These are phyloP conservation scores for Latrodectus elegans DNA, from an alignment of 2,888 invertebrate species.

Conservation along the genomic window DNA sequence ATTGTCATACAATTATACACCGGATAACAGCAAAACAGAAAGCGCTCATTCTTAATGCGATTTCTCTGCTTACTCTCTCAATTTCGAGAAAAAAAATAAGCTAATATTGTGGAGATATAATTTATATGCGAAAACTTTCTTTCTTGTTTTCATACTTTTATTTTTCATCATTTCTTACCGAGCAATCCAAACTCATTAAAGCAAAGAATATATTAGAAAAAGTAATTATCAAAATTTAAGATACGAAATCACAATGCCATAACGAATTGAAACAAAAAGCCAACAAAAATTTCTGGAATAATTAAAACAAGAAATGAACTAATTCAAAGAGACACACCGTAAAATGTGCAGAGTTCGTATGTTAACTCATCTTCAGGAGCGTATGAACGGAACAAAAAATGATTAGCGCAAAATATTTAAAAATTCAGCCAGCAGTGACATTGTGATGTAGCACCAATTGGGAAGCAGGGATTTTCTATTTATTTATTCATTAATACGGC, in stretches of 20 bases:
- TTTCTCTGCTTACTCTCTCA: too few relatives aligned
- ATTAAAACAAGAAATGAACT: constrained; percentile 38
- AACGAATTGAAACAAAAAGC: constrained; percentile 20
- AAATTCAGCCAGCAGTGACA: constrained; percentile 35
- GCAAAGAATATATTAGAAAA: constrained; percentile 14
- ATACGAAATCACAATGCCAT: constrained; percentile 29
- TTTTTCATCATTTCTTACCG: too few relatives aligned
- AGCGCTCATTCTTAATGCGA: too few relatives aligned
- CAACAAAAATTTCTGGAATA: constrained; percentile 28
- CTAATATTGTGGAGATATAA: too few relatives aligned
- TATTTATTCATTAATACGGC: constrained; percentile 37
- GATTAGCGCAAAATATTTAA: constrained; percentile 48
- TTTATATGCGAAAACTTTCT: too few relatives aligned
- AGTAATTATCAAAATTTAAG: constrained; percentile 47
- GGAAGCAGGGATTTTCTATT: constrained; percentile 23
- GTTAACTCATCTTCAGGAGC: constrained; percentile 31
- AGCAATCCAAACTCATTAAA: not conserved
- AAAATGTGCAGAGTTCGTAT: constrained; percentile 22
- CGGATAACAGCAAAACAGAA: too few relatives aligned
- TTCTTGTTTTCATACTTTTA: too few relatives aligned
- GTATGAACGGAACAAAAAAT: constrained; percentile 39
- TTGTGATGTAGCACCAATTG: not conserved
- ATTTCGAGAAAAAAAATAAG: too few relatives aligned
- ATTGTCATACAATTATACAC: too few relatives aligned
- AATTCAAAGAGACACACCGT: constrained; percentile 21